Evolutionary conservation across 2,888 invertebrate genomes (phyloP).

Genomic region (Coremacera marginata): DNA sequence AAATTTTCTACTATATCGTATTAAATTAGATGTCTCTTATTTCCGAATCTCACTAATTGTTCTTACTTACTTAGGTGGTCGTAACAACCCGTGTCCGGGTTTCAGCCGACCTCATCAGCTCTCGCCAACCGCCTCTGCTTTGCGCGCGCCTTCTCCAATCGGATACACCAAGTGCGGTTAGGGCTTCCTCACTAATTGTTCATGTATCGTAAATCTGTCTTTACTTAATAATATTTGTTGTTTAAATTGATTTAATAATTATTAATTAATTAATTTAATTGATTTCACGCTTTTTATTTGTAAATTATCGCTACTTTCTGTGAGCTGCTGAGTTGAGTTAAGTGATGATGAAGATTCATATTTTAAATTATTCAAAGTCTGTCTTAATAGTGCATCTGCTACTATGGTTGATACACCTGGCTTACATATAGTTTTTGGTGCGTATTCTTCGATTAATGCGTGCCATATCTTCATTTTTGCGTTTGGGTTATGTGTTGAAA

Average conservation of each 20-base stretch:
- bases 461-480: conserved; percentile 17
- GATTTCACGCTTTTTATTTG: conserved; percentile 33
- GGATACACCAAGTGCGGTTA: too few species aligned
- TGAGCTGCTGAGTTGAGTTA: not conserved
- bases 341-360: not conserved
- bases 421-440: conserved; percentile 6
- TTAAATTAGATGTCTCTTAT: conserved; percentile 29
- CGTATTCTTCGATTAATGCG: conserved; percentile 11
- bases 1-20: conserved; percentile 29
- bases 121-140: too few species aligned
- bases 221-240: conserved; percentile 39
- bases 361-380: not conserved
- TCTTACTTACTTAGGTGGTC: too few species aligned
- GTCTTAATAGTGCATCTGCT: too few species aligned
- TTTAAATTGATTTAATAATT: conserved; percentile 38
- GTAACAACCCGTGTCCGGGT: too few species aligned
- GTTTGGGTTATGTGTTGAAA: not conserved
- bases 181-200: too few species aligned
- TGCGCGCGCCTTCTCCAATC: too few species aligned
- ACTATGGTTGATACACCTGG: not conserved
- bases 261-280: too few species aligned
- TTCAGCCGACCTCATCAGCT: too few species aligned
- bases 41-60: not conserved
- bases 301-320: conserved; percentile 26
- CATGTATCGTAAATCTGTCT: too few species aligned